Evolutionary conservation across 2,113 vertebrate species (phyloP), one percentile per base, ranked within the genome.

Genomic region (Donacobius atricapilla): DNA sequence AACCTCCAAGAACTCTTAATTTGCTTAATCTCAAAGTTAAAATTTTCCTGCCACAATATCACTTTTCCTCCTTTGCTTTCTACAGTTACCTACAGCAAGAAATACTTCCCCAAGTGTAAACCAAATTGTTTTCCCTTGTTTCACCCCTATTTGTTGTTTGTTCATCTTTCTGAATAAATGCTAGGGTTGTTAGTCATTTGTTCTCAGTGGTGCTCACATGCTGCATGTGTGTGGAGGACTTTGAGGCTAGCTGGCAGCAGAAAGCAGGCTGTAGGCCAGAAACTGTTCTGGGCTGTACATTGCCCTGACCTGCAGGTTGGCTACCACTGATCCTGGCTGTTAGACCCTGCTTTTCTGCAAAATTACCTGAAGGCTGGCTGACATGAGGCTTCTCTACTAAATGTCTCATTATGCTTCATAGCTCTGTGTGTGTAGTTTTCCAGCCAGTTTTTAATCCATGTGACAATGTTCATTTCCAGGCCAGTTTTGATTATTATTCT

Each of bases 401-500:
- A 30, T 54, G 33, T 75, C 73, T 89, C 86, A 60, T 53, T 94
- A 80, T 82, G 66, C 80, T 82, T 94, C 71, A 30, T 66, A 90
- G 83, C 65, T 24, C 83, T 86, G 40, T 88, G 60, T 97, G 95
- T 95, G 80, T 84, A 92, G 39, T 58, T 95, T 51, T 94, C 66
- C 75, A 56, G 83, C 39, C 83, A 88, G 76, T 61, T 91, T 95
- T 91, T 66, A 94, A 48, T 91, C 70, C 77, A 58, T 85, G 66
- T 87, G 94, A 91, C 94, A 70, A 53, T 64, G 47, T 76, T 95
- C 42, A 80, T 88, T 96, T 94, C 93, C 72, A 89, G 87, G 86
- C 90, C 71, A 84, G 48, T 82, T 95, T 92, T 96, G 93, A 94
- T 96, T 96, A 73, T 94, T 94, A 83, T 96, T 95, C 88, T 95